Evolutionary conservation across 2,888 invertebrate species (phyloP).

Genomic region (Marasmarcha lunaedactyla): DNA sequence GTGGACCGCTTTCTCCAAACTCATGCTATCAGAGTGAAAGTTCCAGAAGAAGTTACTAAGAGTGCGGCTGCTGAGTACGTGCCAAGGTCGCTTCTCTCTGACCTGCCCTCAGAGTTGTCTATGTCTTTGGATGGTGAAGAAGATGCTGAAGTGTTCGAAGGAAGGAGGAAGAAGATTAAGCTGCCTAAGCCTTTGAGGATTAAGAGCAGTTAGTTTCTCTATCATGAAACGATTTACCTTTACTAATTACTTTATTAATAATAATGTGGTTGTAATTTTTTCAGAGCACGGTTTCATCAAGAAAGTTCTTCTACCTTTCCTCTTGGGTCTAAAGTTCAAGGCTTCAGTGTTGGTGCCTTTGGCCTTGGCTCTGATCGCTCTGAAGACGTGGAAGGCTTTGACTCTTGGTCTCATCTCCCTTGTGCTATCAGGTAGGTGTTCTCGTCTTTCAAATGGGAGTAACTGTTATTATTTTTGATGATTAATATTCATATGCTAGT

Average conservation of each 20-base stretch:
- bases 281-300: slow-evolving; percentile 85
- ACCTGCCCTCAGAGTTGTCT: slow-evolving; percentile 75
- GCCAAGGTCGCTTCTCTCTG: slow-evolving; percentile 73
- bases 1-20: slow-evolving; percentile 81
- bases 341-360: slow-evolving; percentile 86
- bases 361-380: slow-evolving; percentile 83
- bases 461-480: too few relatives aligned
- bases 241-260: background rate
- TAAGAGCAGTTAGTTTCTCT: slow-evolving; percentile 51
- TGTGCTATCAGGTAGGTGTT: slow-evolving; percentile 80
- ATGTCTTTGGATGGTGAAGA: slow-evolving; percentile 76
- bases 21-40: slow-evolving; percentile 80
- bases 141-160: slow-evolving; percentile 52
- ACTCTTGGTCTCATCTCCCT: slow-evolving; percentile 86
- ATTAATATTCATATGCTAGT: too few relatives aligned
- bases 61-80: slow-evolving; percentile 71
- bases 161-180: slow-evolving; percentile 59
- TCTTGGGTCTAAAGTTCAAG: slow-evolving; percentile 88
- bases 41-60: slow-evolving; percentile 74
- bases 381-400: slow-evolving; percentile 91
- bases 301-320: slow-evolving; percentile 87
- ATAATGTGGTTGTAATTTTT: slow-evolving; percentile 23
- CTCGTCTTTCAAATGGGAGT: too few relatives aligned
- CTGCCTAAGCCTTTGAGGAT: slow-evolving; percentile 63
- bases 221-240: slow-evolving; percentile 1